phyloP scores from a whole-genome alignment of 1,140 invertebrate genomes.

The Bombus pyrosoma region DNA sequence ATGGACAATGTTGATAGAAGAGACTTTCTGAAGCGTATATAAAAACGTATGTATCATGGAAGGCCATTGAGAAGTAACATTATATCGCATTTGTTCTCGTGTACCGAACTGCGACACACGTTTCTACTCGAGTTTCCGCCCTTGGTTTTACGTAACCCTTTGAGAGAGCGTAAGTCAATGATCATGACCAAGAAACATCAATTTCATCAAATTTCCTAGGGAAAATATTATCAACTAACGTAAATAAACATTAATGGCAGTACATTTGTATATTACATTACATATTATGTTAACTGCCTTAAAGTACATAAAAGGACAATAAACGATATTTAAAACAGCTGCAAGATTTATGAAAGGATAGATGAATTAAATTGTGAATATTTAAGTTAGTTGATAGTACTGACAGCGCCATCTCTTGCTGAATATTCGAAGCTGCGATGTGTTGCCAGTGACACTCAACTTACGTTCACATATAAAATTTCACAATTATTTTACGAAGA shows the following conservation, averaged over 20 bases:
- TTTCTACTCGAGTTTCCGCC: constrained; percentile 65
- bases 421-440: constrained; percentile 45
- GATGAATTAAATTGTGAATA: background rate
- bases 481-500: background rate
- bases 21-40: constrained; percentile 59
- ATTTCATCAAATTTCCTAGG: background rate
- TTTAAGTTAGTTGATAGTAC: constrained; percentile 31
- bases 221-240: background rate
- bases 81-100: constrained; percentile 66
- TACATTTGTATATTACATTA: background rate
- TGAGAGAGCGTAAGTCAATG: background rate
- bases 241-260: background rate
- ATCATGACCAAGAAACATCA: background rate
- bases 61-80: constrained; percentile 65
- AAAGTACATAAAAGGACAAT: background rate
- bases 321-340: background rate
- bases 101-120: constrained; percentile 66
- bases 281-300: background rate
- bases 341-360: background rate
- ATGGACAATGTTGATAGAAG: constrained; percentile 48
- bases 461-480: background rate
- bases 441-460: constrained; percentile 62
- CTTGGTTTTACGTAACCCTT: constrained; percentile 48
- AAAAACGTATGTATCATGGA: constrained; percentile 60
- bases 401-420: constrained; percentile 71